Evolutionary conservation across 2,797 vertebrate genomes (phyloP).

Genomic region (Acipenser oxyrinchus): DNA sequence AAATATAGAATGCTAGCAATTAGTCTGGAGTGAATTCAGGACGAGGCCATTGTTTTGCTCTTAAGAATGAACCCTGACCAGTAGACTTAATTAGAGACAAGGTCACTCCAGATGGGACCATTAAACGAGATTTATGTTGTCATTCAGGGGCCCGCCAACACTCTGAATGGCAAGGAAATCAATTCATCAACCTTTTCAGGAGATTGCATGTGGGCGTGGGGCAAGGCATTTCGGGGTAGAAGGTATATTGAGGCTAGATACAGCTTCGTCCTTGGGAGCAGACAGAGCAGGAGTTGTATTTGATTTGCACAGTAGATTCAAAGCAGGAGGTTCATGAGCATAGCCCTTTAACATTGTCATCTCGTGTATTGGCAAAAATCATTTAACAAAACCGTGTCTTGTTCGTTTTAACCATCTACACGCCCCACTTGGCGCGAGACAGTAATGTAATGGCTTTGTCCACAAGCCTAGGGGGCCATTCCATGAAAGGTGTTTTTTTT

Average conservation of each 20-base stretch:
- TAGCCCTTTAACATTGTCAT: too few relatives aligned
- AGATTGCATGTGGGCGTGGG: slow-evolving; percentile 25
- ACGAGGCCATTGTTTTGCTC: neutral
- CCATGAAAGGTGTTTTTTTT: too few relatives aligned
- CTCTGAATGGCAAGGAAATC: slow-evolving; percentile 43
- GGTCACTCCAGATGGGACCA: slow-evolving; percentile 45
- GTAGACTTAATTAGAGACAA: slow-evolving; percentile 47
- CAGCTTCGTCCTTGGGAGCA: slow-evolving; percentile 28
- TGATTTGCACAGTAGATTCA: too few relatives aligned
- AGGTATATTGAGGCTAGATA: slow-evolving; percentile 13
- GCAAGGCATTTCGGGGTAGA: slow-evolving; percentile 7
- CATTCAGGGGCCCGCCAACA: slow-evolving; percentile 23
- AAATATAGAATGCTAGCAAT: too few relatives aligned
- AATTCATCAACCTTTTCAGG: slow-evolving; percentile 39
- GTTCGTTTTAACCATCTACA: too few relatives aligned
- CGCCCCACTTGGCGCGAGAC: too few relatives aligned
- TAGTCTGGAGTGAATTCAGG: too few relatives aligned
- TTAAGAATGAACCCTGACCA: slow-evolving; percentile 32
- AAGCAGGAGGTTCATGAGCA: too few relatives aligned
- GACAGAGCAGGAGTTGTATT: slow-evolving; percentile 14
- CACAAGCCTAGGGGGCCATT: too few relatives aligned
- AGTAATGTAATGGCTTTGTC: too few relatives aligned
- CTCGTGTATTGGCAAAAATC: too few relatives aligned
- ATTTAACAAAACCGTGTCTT: too few relatives aligned
- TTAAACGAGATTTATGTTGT: slow-evolving; percentile 38